Base-by-base conservation (phyloP, 2,797 vertebrate genomes). In the Siniperca obscura region DNA sequence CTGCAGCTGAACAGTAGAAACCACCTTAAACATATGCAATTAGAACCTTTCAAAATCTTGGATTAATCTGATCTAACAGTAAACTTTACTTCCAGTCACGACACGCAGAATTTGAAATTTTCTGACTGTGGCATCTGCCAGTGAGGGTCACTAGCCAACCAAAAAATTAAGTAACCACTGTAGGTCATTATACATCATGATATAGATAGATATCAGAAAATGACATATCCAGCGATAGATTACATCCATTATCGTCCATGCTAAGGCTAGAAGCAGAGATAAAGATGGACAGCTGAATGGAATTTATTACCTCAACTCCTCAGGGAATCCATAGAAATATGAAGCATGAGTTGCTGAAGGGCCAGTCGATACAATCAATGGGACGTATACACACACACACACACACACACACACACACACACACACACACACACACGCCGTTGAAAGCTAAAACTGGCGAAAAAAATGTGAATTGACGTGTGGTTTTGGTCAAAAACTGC, bases 221-320 rank as follows among this genome's bases (percentile, higher is more conserved):
- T 30, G 5, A 64, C 73, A 46, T 36, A 25, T 46, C 25, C 19
- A 19, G 46, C 1, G 3, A 17, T 40, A 65, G n/a, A 44, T 14
- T 22, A 3, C 1, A 14, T 55, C n/a, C 10, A 19, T 56, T 3
- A 46, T 7, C 7, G 0, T 5, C 22, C 30, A 11, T n/a, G 38
- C 44, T 0, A 1, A 67, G 38, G 66, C 34, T 16, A 42, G 19
- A 9, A 40, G 14, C 34, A n/a, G 0, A 42, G 61, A 50, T 27
- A 19, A 52, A 67, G 72, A 83, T 9, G 22, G 61, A 75, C 78
- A 36, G 70, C 73, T 80, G 44, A 78, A 76, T 64, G 50, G 62
- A 40, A 10, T 70, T 60, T 46, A 70, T 83, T 61, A 57, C 8
- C 50, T 71, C 14, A 40, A 5, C 65, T 74, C 68, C 73, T 59